Evolutionary conservation across 1,140 invertebrate genomes (phyloP).

Genomic region (Trypoxylus dichotomus): DNA sequence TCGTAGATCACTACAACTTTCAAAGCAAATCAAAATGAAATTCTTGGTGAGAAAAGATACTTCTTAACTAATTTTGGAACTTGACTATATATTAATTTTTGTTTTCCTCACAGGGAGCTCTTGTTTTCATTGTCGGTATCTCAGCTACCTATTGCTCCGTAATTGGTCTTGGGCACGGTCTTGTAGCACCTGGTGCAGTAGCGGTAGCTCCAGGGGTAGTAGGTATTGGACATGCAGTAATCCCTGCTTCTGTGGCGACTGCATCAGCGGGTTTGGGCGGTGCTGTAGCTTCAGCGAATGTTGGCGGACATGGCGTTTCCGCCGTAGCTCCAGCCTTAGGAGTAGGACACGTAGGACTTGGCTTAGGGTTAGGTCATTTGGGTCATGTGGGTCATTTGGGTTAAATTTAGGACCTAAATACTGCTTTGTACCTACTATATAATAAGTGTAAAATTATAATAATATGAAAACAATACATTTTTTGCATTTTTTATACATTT

Average conservation of each 20-base stretch:
- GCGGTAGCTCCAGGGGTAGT: background rate
- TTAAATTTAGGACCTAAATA: slow-evolving; percentile 3
- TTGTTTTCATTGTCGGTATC: background rate
- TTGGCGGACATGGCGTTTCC: background rate
- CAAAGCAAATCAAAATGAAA: slow-evolving; percentile 2
- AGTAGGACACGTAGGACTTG: background rate
- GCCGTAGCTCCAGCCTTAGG: background rate
- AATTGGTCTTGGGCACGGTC: slow-evolving; percentile 1
- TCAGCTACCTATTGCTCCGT: background rate
- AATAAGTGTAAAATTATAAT: background rate
- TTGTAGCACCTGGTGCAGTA: background rate
- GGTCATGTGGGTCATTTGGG: background rate
- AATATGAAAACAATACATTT: background rate
- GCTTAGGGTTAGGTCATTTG: background rate
- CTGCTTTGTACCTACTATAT: background rate
- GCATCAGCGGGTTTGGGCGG: background rate
- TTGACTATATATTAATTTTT: background rate
- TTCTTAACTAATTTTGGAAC: background rate
- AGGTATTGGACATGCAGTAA: background rate
- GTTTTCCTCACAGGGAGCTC: background rate
- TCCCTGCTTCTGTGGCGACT: background rate
- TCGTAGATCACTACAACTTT: background rate
- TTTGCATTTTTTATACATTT: background rate
- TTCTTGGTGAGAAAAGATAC: background rate
- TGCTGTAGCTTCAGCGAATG: background rate